These are phyloP conservation scores for Entosphenus tridentatus DNA, from an alignment of 2,113 vertebrate genomes.

Conservation along the genomic window DNA sequence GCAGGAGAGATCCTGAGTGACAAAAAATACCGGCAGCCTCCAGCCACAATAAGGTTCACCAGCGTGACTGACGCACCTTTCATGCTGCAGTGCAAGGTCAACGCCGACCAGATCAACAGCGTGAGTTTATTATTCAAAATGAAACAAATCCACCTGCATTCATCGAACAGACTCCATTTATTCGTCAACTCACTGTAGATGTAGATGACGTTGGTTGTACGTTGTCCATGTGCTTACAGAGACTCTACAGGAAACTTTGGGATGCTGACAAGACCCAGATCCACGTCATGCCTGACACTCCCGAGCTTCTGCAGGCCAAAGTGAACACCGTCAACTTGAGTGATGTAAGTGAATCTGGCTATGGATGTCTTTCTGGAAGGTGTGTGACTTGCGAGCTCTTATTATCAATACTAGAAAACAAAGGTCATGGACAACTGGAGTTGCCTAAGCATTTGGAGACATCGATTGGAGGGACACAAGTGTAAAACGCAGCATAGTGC, in stretches of 20 bases:
- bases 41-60: constrained; percentile 52
- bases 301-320: constrained; percentile 30
- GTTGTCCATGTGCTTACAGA: constrained; percentile 14
- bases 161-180: background rate
- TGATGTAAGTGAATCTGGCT: constrained; percentile 18
- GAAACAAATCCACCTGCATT: background rate
- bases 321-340: constrained; percentile 24
- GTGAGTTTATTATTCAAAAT: constrained; percentile 25
- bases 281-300: constrained; percentile 48
- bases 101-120: constrained; percentile 46
- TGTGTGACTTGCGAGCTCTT: no score
- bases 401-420: no score
- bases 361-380: no score
- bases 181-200: background rate
- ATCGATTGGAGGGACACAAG: no score
- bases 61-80: constrained; percentile 63
- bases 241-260: constrained; percentile 33
- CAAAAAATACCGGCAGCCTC: constrained; percentile 26
- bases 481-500: no score
- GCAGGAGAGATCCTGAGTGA: constrained; percentile 55
- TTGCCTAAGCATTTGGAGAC: no score
- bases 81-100: constrained; percentile 44
- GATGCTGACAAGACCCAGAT: constrained; percentile 42
- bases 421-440: no score
- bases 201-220: no score